A percentile compares a stretch with the other conserved stretches of the same genome.
Conservation (phyloP, 2,888 invertebrate genomes). For the Dryocosmus kuriphilus region DNA sequence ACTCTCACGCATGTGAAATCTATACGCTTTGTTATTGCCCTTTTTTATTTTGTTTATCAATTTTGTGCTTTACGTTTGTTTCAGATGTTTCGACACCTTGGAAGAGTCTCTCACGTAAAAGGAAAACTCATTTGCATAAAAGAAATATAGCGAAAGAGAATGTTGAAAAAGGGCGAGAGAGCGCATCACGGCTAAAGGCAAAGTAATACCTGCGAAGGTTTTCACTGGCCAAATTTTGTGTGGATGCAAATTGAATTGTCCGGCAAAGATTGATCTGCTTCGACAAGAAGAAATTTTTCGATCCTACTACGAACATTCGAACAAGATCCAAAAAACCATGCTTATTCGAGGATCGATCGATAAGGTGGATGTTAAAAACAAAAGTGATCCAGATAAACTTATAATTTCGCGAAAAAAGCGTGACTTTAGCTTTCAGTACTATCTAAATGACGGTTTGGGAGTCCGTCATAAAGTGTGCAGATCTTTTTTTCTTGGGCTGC, state of each 20-base stretch:
- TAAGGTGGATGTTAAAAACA: neutral
- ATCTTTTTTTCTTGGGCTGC: conserved; percentile 24
- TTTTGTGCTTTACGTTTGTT: conserved; percentile 1
- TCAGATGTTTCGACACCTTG: neutral
- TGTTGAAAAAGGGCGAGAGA: conserved; percentile 37
- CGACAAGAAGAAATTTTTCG: conserved; percentile 44
- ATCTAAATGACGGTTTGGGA: conserved; percentile 18
- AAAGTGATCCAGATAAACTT: neutral
- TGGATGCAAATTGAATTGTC: conserved; percentile 42
- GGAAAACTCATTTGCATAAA: conserved; percentile 23
- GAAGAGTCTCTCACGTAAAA: conserved; percentile 15
- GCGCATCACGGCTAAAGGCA: conserved; percentile 38
- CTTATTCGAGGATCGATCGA: neutral
- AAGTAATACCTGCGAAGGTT: conserved; percentile 27
- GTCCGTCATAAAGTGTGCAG: conserved; percentile 36
- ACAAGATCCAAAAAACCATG: conserved; percentile 9
- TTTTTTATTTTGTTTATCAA: too few species aligned
- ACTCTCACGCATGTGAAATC: too few species aligned
- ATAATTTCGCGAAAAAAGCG: conserved; percentile 22
- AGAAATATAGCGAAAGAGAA: conserved; percentile 20
- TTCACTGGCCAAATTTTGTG: conserved; percentile 40
- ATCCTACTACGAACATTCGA: conserved; percentile 37
- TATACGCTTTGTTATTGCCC: too few species aligned
- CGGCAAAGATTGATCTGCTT: conserved; percentile 34
- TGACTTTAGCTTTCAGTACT: conserved; percentile 36